Percentiles rank a stretch among this genome's conserved stretches.
Evolutionary conservation across 2,888 invertebrate species (phyloP).

Genomic region (Xestia ashworthii): DNA sequence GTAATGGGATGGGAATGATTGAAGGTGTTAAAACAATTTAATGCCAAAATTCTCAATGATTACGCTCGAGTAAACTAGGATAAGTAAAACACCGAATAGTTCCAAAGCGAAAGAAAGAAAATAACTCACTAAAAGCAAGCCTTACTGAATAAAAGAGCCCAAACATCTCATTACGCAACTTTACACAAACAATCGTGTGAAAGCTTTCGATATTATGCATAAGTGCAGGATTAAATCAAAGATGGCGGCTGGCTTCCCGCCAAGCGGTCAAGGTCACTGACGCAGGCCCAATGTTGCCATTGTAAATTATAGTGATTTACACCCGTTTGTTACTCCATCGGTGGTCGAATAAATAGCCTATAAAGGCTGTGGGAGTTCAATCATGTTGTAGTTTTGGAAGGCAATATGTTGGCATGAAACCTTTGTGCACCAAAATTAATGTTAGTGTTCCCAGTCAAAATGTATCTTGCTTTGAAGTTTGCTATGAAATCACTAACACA

Average conservation of each 20-base stretch:
- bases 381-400: conserved; percentile 20
- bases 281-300: conserved; percentile 50
- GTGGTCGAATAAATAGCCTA: conserved; percentile 38
- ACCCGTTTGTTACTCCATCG: conserved; percentile 52
- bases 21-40: not conserved
- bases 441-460: not conserved
- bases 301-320: conserved; percentile 67
- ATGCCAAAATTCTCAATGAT: not conserved
- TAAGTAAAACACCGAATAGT: not conserved
- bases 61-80: not conserved
- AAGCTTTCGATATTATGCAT: conserved; percentile 47
- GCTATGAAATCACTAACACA: not conserved
- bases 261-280: conserved; percentile 72
- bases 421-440: conserved; percentile 5
- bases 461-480: conserved; percentile 35
- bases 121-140: not conserved
- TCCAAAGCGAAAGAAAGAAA: not conserved
- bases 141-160: conserved; percentile 1
- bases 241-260: conserved; percentile 60
- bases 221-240: conserved; percentile 55
- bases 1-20: too few species aligned
- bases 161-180: conserved; percentile 45
- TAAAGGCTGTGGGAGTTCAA: conserved; percentile 51
- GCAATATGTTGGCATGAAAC: conserved; percentile 19
- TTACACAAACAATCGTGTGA: conserved; percentile 40